Evolutionary conservation across 2,888 invertebrate species (phyloP).

Genomic region (Mesorhabditis spiculigera): DNA sequence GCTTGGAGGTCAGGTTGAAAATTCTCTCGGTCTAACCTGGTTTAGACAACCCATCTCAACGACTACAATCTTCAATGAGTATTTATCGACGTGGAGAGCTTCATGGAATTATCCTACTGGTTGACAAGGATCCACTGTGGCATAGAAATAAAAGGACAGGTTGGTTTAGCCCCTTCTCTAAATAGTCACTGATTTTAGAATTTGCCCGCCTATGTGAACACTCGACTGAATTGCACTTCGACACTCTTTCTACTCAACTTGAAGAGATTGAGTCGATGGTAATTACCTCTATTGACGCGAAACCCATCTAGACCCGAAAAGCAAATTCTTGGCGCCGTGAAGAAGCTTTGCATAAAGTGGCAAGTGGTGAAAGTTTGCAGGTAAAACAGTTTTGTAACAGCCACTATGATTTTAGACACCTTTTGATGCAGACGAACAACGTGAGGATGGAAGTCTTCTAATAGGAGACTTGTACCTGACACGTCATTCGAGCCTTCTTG

Average conservation of each 20-base stretch:
- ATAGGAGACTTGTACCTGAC: conserved; percentile 62
- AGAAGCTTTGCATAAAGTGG: neutral
- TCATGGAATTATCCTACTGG: conserved; percentile 80
- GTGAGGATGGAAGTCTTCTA: conserved; percentile 9
- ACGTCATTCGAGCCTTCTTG: conserved; percentile 50
- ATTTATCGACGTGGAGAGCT: conserved; percentile 84
- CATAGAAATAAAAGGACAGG: conserved; percentile 59
- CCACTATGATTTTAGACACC: neutral
- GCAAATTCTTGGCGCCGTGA: neutral
- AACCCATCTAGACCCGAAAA: neutral
- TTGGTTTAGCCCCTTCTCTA: neutral
- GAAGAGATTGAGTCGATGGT: neutral
- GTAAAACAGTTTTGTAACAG: neutral
- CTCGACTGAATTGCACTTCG: conserved; percentile 92
- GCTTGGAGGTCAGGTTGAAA: neutral
- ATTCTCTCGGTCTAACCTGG: neutral
- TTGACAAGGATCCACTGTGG: conserved; percentile 69
- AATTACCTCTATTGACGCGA: neutral
- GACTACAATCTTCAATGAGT: conserved; percentile 85
- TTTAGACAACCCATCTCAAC: conserved; percentile 66
- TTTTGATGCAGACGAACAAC: conserved; percentile 14
- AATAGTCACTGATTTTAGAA: conserved; percentile 11
- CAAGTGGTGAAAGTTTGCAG: neutral
- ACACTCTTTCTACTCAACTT: conserved; percentile 76
- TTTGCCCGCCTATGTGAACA: conserved; percentile 67